Conservation (phyloP, 2,888 invertebrate genomes). For the Drosophila neotestacea region DNA sequence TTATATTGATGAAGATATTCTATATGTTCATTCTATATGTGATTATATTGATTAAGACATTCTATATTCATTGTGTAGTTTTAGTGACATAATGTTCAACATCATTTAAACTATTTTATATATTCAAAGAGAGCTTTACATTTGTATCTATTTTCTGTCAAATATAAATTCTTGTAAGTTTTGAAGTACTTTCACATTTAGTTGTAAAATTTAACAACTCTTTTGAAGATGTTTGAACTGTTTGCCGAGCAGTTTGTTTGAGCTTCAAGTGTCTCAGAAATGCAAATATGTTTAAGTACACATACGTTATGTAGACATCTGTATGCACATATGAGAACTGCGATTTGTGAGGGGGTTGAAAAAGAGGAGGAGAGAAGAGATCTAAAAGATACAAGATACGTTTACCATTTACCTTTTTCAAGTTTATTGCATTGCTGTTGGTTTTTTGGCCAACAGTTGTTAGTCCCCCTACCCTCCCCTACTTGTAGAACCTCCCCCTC, state of each 20-base stretch:
- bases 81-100: too few species aligned
- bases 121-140: too few species aligned
- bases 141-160: not conserved
- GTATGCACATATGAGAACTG: constrained; percentile 13
- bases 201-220: not conserved
- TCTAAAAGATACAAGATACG: constrained; percentile 73
- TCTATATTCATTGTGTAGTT: too few species aligned
- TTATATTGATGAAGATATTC: too few species aligned
- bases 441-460: constrained; percentile 20
- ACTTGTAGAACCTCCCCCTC: not conserved
- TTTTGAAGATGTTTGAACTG: constrained; percentile 5
- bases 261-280: constrained; percentile 35
- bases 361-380: not conserved
- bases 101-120: too few species aligned
- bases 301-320: constrained; percentile 18
- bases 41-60: too few species aligned
- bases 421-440: constrained; percentile 68
- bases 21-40: too few species aligned
- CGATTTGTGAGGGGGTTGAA: not conserved
- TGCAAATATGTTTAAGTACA: constrained; percentile 43
- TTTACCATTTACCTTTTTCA: constrained; percentile 72
- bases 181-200: constrained; percentile 1
- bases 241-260: constrained; percentile 22
- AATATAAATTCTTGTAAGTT: not conserved
- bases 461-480: not conserved